Evolutionary conservation across 2,888 invertebrate genomes (phyloP), one percentile per base, ranked within the genome.

Genomic region (Agriopis aurantiaria): DNA sequence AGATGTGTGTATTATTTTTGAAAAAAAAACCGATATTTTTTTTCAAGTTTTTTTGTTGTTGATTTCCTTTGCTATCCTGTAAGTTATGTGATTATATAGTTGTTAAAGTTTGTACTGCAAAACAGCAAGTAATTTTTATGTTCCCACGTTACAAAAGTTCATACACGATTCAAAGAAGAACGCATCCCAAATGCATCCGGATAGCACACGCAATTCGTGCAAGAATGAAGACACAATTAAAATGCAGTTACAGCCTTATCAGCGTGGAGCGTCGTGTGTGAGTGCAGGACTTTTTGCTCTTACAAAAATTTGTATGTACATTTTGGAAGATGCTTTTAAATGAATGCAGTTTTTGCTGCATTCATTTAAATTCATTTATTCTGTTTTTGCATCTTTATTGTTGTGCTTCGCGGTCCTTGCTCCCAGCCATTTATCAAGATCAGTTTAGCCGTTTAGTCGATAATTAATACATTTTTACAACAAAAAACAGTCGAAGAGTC

Each of bases 191-290:
- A 69, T 52, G 60, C 57, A 72, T 77, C 67, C 73, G 71, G 57
- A 69, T 71, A 65, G 70, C 73, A 43, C 17, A 48, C 48, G 33
- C 12, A 7, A 0, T 8, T 64, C 55, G 65, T 51, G 69, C 11
- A 65, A 23, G 48, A 72, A 68, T 56, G 57, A 53, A 63, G 63
- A 46, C 57, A 64, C 66, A 75, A 75, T 77, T 73, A 75, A 45
- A 68, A 53, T 57, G 72, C 72, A 74, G 57, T 69, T 74, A 64
- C 68, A 23, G 57, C 41, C 53, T 72, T 70, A 61, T 69, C 59
- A 55, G 45, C 56, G 12, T 12, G 12, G 43, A 59, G 8, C 56
- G 7, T 40, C 49, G 53, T 33, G 64, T 48, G 8, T 51, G 62
- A 61, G 60, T 12, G 11, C 41, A 11, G 53, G 33, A 46, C 8